A percentile compares a stretch with the other conserved stretches of the same genome.
Conservation (phyloP, 2,113 vertebrate species). For the Coturnix japonica region DNA sequence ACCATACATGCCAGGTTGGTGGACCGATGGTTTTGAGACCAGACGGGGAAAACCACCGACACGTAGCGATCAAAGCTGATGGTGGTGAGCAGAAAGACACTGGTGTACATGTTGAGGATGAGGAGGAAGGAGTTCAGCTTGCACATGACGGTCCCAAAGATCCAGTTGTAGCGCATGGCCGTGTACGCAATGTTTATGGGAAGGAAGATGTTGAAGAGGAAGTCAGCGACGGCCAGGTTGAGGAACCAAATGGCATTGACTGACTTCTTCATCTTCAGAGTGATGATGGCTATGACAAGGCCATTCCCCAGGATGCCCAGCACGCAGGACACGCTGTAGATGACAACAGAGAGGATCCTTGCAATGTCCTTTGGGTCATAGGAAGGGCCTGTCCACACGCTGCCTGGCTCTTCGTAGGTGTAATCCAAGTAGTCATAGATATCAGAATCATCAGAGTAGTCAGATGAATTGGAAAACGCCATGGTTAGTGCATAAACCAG, state of each 20-base stretch:
- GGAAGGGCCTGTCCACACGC: background rate
- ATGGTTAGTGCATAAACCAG: background rate
- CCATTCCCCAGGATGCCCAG: constrained; percentile 90
- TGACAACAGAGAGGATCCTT: constrained; percentile 70
- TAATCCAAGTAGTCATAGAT: constrained; percentile 11
- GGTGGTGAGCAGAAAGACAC: constrained; percentile 88
- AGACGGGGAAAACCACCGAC: constrained; percentile 89
- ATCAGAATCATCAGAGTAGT: background rate
- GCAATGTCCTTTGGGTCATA: background rate
- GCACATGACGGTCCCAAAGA: constrained; percentile 89
- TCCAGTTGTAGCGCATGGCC: constrained; percentile 84
- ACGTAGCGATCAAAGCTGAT: constrained; percentile 93
- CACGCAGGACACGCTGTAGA: constrained; percentile 82
- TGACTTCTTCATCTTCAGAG: constrained; percentile 89
- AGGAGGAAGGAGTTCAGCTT: constrained; percentile 86
- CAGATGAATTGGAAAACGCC: constrained; percentile 18
- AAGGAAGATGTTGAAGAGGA: constrained; percentile 89
- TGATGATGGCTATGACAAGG: constrained; percentile 88
- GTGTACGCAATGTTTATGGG: constrained; percentile 83
- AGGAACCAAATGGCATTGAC: constrained; percentile 94
- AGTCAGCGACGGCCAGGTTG: constrained; percentile 91
- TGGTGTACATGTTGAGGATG: constrained; percentile 95
- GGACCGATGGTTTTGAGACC: constrained; percentile 92
- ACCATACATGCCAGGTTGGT: constrained; percentile 76
- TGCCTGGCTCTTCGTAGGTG: background rate